phyloP scores from a whole-genome alignment of 2,888 invertebrate species.

The Diadegma fenestrale region DNA sequence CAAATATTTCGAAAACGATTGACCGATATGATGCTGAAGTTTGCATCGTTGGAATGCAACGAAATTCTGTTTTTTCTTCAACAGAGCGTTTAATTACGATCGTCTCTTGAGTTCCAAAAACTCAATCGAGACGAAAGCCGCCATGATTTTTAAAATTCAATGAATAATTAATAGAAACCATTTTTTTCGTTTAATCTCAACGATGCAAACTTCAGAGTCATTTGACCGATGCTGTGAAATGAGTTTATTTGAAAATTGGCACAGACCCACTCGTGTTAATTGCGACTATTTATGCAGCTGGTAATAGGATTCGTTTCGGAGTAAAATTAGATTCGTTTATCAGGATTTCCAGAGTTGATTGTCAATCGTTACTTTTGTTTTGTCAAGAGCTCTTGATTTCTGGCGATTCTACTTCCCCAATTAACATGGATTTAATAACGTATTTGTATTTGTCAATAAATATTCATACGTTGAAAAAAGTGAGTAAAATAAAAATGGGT shows the following conservation, averaged over 20 bases:
- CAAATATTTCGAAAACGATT: background rate
- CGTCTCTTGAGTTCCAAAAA: too few relatives aligned
- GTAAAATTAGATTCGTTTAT: slow-evolving; percentile 4
- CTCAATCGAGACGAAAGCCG: too few relatives aligned
- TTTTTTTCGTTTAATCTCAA: too few relatives aligned
- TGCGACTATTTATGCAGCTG: slow-evolving; percentile 53
- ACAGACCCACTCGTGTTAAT: slow-evolving; percentile 51
- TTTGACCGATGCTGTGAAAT: background rate
- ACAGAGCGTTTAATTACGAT: too few relatives aligned
- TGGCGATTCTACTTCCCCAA: slow-evolving; percentile 40
- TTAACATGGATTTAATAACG: slow-evolving; percentile 35
- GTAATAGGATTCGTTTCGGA: slow-evolving; percentile 25
- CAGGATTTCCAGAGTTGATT: slow-evolving; percentile 79
- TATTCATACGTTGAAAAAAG: slow-evolving; percentile 5
- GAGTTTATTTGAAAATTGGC: slow-evolving; percentile 14
- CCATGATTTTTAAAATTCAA: too few relatives aligned
- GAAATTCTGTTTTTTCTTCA: too few relatives aligned
- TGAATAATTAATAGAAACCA: too few relatives aligned
- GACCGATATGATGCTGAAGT: too few relatives aligned
- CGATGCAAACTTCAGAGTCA: too few relatives aligned
- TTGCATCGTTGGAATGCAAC: too few relatives aligned
- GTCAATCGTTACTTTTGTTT: slow-evolving; percentile 80
- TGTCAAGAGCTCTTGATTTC: slow-evolving; percentile 47
- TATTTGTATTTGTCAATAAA: slow-evolving; percentile 23
- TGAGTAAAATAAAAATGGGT: background rate